Percentiles rank a stretch among this genome's conserved stretches.
Evolutionary conservation across 2,113 vertebrate genomes (phyloP).

Genomic region (Erinaceus europaeus): DNA sequence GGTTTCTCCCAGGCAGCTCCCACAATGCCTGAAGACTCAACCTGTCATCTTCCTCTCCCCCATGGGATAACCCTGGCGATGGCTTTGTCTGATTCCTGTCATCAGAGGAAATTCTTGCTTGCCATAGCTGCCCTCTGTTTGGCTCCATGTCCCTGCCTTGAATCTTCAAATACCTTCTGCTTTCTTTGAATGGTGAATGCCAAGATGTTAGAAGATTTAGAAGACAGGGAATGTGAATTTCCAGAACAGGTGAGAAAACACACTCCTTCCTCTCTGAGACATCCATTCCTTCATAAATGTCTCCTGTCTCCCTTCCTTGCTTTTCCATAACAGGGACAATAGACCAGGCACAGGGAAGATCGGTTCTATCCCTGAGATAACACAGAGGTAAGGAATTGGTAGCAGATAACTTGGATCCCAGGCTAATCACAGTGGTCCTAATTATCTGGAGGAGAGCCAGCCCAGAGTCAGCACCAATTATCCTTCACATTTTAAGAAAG

Average conservation of each 20-base stretch:
- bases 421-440: constrained; percentile 60
- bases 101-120: constrained; percentile 23
- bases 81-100: constrained; percentile 13
- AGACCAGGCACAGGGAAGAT: neutral
- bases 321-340: neutral
- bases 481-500: constrained; percentile 38
- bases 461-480: constrained; percentile 66
- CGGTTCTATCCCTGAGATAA: neutral
- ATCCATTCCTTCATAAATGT: too few species aligned
- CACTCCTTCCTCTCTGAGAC: neutral
- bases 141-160: neutral
- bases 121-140: neutral
- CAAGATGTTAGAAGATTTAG: neutral
- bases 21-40: neutral
- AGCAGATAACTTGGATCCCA: constrained; percentile 52
- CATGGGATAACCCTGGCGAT: neutral
- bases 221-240: constrained; percentile 37
- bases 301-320: neutral
- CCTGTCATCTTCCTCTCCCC: constrained; percentile 7
- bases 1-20: neutral
- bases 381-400: constrained; percentile 42
- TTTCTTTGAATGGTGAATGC: constrained; percentile 39
- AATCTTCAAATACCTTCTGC: neutral
- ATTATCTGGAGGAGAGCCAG: constrained; percentile 64
- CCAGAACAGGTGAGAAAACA: neutral